A percentile compares a stretch with the other conserved stretches of the same genome.
These are phyloP conservation scores for Eilema caniola DNA, from an alignment of 2,888 invertebrate species.

Conservation along the genomic window DNA sequence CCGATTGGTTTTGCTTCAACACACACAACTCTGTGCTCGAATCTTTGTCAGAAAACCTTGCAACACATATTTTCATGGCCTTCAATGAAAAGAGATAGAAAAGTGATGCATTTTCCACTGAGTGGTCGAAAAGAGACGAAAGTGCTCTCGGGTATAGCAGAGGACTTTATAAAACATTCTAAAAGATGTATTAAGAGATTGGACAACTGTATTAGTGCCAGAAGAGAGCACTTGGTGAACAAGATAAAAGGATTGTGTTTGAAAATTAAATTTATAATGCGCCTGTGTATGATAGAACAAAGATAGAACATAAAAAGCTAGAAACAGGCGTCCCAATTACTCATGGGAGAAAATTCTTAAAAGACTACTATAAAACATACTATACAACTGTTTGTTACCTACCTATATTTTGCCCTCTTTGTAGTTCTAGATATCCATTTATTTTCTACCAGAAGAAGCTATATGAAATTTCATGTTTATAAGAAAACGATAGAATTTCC, in stretches of 20 bases:
- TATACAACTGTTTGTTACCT: no score
- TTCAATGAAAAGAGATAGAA: background rate
- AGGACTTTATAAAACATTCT: background rate
- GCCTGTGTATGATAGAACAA: background rate
- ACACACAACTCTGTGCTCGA: background rate
- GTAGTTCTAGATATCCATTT: no score
- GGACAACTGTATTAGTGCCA: constrained; percentile 4
- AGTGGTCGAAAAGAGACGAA: background rate
- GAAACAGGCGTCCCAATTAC: no score
- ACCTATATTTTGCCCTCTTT: no score
- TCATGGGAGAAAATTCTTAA: no score
- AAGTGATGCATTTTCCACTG: background rate
- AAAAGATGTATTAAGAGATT: background rate
- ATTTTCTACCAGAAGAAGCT: no score
- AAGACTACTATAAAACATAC: no score
- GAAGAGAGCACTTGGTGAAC: background rate
- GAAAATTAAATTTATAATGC: background rate
- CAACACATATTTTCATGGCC: background rate
- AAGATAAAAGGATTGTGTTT: constrained; percentile 2
- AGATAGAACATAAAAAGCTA: background rate
- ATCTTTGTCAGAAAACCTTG: background rate
- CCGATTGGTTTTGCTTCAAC: background rate
- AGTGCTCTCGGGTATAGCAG: background rate
- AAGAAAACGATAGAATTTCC: no score
- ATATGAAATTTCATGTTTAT: no score